A percentile compares a stretch with the other conserved stretches of the same genome.
These are phyloP conservation scores for Chlorocebus sabaeus DNA, from an alignment of 2,113 vertebrate genomes.

Conservation along the genomic window DNA sequence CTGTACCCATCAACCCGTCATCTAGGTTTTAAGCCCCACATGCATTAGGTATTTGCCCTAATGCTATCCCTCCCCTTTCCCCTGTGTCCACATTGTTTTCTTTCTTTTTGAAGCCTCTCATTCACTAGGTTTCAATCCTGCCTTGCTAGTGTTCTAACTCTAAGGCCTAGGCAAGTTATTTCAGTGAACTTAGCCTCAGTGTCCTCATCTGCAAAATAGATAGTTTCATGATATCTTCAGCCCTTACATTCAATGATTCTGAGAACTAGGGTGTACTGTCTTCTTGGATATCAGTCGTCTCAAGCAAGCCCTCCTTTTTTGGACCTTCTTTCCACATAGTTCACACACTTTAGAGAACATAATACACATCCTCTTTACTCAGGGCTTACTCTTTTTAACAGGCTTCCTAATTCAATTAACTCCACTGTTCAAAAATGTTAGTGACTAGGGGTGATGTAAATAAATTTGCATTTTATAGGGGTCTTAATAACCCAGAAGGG, in stretches of 20 bases:
- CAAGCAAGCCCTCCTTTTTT: background rate
- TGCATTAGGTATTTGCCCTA: too few relatives aligned
- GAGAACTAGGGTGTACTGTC: background rate
- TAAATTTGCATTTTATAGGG: background rate
- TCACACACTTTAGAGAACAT: background rate
- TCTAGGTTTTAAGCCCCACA: too few relatives aligned
- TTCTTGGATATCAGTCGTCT: background rate
- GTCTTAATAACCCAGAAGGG: background rate
- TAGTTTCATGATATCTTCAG: background rate
- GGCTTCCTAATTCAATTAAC: background rate
- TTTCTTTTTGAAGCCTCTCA: background rate
- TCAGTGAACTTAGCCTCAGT: background rate
- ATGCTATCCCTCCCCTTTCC: background rate
- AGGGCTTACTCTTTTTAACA: background rate
- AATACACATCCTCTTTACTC: background rate
- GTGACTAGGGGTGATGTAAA: background rate
- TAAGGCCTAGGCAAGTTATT: background rate
- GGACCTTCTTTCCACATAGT: background rate
- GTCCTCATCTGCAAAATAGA: background rate
- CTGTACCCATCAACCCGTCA: too few relatives aligned
- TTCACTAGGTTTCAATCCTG: background rate
- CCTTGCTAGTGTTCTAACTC: background rate
- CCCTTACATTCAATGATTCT: background rate
- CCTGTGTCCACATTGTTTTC: background rate
- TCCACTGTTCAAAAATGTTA: conserved; percentile 24